Base-by-base conservation (phyloP, 2,888 invertebrate species). In the Melolontha melolontha region DNA sequence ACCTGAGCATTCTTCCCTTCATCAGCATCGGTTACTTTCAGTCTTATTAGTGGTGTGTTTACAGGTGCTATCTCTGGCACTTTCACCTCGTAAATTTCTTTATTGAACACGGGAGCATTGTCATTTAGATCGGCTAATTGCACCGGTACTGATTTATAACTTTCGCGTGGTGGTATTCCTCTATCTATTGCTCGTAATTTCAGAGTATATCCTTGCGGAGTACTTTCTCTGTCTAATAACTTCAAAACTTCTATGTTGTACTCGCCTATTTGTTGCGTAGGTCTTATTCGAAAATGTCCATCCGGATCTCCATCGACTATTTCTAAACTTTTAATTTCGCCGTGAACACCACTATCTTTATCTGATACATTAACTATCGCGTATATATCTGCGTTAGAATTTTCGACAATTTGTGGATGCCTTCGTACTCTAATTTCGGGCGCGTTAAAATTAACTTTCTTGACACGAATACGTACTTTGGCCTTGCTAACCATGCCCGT, bases 241-340 rank as follows among this genome's bases (percentile, higher is more conserved):
- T 91, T 89, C 72, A 92, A 87, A 34, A 94, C 91, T 73, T 93
- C 89, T 71, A 97, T 91, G 77, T 92, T 92, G 81, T 87, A 94
- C 82, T 94, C 93, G 54, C 91, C 90, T 5, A 84, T 82, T 76
- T 87, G 87, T 69, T 84, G 81, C 27, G 88, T 85, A 0, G 90
- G 88, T 51, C 88, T 85, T 64, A 97, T 90, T 62, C 92, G 87
- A 83, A 97, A 96, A 82, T 94, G 92, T 0, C 95, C 94, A 75
- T 95, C 93, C 0, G 95, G 92, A 82, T 96, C 96, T 0, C 97
- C 96, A 72, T 93, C 93, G 4, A 94, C 91, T 67, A 97, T 95
- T 75, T 94, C 94, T 51, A 96, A 83, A 49, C 87, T 87, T 62
- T 89, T 90, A 51, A 97, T 92, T 79, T 93, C 88, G 0, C 97